phyloP scores from a whole-genome alignment of 2,113 vertebrate species.

The Triplophysa siluroides region DNA sequence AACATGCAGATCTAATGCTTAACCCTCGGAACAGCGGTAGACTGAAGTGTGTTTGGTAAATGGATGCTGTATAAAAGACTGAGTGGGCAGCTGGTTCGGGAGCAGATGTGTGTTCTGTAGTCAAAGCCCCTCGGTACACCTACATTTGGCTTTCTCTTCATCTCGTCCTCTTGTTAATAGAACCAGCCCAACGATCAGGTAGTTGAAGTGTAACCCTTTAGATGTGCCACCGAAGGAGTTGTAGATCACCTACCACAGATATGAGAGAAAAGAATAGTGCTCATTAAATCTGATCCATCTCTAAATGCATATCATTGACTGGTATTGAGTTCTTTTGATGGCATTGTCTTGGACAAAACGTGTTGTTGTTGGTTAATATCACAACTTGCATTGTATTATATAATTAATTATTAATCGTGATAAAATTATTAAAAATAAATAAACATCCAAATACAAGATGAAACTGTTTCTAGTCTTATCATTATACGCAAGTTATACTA shows the following conservation, averaged over 20 bases:
- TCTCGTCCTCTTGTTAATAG: conserved; percentile 93
- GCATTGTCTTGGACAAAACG: background rate
- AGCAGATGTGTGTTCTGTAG: background rate
- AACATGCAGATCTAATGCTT: background rate
- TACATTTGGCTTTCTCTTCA: conserved; percentile 98
- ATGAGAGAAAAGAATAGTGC: background rate
- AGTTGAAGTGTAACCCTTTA: conserved; percentile 98
- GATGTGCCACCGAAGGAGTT: conserved; percentile 93
- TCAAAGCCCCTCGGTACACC: conserved; percentile 61
- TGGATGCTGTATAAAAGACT: no score
- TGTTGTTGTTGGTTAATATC: no score
- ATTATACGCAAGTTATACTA: background rate
- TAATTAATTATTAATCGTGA: no score
- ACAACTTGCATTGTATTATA: no score
- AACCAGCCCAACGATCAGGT: conserved; percentile 94
- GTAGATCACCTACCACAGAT: conserved; percentile 87
- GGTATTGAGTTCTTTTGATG: background rate
- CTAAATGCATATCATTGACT: background rate
- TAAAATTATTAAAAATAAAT: background rate
- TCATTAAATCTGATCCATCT: background rate
- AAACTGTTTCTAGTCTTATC: background rate
- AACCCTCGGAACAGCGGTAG: background rate
- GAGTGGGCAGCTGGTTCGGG: background rate
- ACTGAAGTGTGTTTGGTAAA: background rate
- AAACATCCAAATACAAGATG: background rate